Evolutionary conservation across 2,797 vertebrate genomes (phyloP).

Genomic region (Micromesistius poutassou): DNA sequence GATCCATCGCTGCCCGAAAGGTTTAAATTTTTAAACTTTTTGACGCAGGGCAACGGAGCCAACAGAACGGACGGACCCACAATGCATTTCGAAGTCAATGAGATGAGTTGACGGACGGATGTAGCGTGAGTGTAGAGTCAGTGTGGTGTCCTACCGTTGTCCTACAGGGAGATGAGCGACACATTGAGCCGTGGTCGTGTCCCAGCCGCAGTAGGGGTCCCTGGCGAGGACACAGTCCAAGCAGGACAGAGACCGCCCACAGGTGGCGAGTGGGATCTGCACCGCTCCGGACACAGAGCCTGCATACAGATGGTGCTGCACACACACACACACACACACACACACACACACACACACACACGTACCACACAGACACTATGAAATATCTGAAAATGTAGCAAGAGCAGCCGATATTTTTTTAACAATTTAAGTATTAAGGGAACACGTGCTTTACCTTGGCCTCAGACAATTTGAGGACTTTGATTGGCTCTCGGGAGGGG

Average conservation of each 20-base stretch:
- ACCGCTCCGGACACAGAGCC: slow-evolving; percentile 68
- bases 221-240: slow-evolving; percentile 76
- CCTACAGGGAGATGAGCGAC: slow-evolving; percentile 40
- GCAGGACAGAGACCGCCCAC: slow-evolving; percentile 67
- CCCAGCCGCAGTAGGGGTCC: slow-evolving; percentile 81
- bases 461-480: slow-evolving; percentile 68
- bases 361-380: slow-evolving; percentile 4
- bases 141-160: slow-evolving; percentile 27
- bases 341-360: slow-evolving; percentile 6
- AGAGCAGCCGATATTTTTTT: not conserved
- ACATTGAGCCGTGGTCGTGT: slow-evolving; percentile 49
- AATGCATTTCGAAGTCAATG: too few relatives aligned
- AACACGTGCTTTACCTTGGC: slow-evolving; percentile 59
- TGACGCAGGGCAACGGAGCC: too few relatives aligned
- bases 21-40: too few relatives aligned
- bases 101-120: too few relatives aligned
- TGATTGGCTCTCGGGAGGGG: slow-evolving; percentile 57
- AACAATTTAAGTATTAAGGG: not conserved
- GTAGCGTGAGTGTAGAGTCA: too few relatives aligned
- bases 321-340: slow-evolving; percentile 13
- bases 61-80: too few relatives aligned
- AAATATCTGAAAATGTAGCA: not conserved
- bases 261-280: slow-evolving; percentile 72
- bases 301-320: slow-evolving; percentile 70
- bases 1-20: not conserved